These are phyloP conservation scores for Podabrus alpinus DNA, from an alignment of 2,888 invertebrate species.

Conservation along the genomic window DNA sequence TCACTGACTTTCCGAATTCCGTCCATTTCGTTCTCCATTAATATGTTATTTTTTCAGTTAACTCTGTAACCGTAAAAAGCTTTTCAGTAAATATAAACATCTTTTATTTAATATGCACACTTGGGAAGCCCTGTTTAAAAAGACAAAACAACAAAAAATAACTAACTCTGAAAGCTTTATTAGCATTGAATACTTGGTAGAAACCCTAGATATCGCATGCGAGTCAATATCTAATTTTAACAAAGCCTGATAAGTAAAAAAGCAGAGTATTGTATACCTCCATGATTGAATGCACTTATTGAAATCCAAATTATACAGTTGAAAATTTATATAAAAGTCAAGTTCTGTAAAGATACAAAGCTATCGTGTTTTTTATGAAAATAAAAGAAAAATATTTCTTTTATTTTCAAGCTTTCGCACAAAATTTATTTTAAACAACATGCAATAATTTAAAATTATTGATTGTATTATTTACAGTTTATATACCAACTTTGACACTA, in stretches of 20 bases:
- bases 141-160: not conserved
- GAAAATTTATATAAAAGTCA: not conserved
- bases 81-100: too few species aligned
- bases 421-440: not conserved
- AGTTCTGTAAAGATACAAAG: not conserved
- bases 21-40: too few species aligned
- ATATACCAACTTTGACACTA: constrained; percentile 6
- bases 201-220: not conserved
- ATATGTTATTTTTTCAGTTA: too few species aligned
- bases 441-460: not conserved
- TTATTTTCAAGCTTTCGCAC: not conserved
- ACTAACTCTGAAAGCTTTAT: not conserved
- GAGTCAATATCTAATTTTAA: not conserved
- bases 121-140: not conserved
- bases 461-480: not conserved
- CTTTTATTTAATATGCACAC: too few species aligned
- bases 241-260: not conserved
- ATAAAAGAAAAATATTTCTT: not conserved
- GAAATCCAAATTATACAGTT: not conserved
- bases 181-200: not conserved
- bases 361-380: not conserved
- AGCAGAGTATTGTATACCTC: not conserved
- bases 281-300: not conserved
- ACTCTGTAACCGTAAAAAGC: too few species aligned
- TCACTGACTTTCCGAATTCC: too few species aligned